These are phyloP conservation scores for Platalea minor DNA, from an alignment of 2,797 vertebrate genomes.

Conservation along the genomic window DNA sequence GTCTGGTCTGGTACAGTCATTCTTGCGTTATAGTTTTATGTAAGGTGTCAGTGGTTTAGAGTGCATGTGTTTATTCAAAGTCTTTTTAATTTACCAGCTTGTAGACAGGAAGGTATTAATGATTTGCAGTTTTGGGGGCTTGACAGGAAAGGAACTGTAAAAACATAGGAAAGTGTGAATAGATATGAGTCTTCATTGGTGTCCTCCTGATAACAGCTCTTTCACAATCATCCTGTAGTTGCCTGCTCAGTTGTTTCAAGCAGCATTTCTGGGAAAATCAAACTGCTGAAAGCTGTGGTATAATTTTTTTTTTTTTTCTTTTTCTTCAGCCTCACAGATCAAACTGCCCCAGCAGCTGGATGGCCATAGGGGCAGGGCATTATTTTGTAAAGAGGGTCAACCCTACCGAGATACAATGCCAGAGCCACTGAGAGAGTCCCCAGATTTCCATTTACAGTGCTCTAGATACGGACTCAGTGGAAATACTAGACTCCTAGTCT, in stretches of 20 bases:
- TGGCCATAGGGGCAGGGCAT: not conserved
- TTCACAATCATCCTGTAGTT: not conserved
- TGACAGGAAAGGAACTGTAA: not conserved
- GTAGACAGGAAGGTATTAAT: not conserved
- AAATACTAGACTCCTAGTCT: not conserved
- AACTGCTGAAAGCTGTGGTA: not conserved
- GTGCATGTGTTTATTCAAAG: fast-evolving
- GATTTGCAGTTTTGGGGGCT: not conserved
- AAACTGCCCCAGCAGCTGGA: not conserved
- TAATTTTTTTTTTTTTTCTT: not conserved
- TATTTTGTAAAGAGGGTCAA: not conserved
- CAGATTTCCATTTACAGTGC: not conserved
- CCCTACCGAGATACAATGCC: not conserved
- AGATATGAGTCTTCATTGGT: not conserved
- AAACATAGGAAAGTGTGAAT: not conserved
- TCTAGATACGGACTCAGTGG: not conserved
- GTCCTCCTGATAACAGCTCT: not conserved
- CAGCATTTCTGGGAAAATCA: not conserved
- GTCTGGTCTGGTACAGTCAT: not conserved
- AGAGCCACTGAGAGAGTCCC: not conserved
- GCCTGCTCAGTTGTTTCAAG: not conserved
- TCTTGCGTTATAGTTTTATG: not conserved
- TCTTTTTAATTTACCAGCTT: not conserved
- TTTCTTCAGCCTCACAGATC: not conserved
- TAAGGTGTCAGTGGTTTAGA: not conserved